Conservation (phyloP, 2,113 vertebrate species). For the Colossoma macropomum region DNA sequence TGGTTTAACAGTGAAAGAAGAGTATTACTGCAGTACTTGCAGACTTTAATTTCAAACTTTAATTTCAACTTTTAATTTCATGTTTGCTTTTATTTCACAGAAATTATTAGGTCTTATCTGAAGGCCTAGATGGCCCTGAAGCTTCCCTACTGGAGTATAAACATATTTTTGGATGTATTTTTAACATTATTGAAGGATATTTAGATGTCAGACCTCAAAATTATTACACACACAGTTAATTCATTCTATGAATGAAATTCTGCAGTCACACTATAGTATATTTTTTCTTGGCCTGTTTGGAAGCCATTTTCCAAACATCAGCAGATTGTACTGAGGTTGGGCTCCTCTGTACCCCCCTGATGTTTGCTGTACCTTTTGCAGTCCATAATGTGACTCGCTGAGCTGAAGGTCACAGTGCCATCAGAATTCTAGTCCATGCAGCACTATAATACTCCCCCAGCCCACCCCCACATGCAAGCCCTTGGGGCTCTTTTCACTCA, state of each 20-base stretch:
- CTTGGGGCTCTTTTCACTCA: constrained; percentile 30
- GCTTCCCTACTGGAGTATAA: no score
- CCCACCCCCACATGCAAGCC: not conserved
- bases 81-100: no score
- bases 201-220: no score
- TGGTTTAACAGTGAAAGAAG: no score
- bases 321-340: not conserved
- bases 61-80: no score
- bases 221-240: no score
- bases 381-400: not conserved
- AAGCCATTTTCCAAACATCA: not conserved
- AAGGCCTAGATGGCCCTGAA: no score
- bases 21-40: no score
- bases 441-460: not conserved
- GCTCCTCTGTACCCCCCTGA: not conserved
- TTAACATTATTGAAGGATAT: no score
- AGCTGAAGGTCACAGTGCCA: constrained; percentile 34
- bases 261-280: not conserved
- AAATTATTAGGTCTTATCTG: no score
- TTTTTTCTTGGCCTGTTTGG: not conserved
- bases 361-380: constrained; percentile 10
- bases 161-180: no score
- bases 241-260: not conserved
- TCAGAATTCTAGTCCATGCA: constrained; percentile 4
- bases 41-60: no score